Evolutionary conservation across 2,113 vertebrate species (phyloP).

Genomic region (Zosterops borbonicus): DNA sequence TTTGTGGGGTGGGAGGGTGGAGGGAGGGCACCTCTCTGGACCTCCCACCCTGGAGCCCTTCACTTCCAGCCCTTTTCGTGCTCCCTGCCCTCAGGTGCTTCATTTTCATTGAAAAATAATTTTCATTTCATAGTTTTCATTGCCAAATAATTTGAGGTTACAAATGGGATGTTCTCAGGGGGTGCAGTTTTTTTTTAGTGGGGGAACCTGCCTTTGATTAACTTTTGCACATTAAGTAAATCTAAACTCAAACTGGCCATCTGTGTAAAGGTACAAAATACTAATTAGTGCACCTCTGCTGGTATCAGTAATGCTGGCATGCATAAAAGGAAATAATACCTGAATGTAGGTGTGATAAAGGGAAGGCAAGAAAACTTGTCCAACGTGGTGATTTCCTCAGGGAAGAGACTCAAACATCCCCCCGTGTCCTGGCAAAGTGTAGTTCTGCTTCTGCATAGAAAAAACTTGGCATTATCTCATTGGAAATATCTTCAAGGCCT

Average conservation of each 20-base stretch:
- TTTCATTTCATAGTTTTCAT: no score
- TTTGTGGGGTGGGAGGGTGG: slow-evolving; percentile 18
- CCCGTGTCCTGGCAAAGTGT: not conserved
- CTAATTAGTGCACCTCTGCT: not conserved
- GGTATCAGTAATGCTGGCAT: not conserved
- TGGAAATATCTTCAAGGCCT: slow-evolving; percentile 18
- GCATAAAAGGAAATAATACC: not conserved
- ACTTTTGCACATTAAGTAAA: not conserved
- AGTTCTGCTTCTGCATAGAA: not conserved
- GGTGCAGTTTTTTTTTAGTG: not conserved
- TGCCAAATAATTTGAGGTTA: slow-evolving; percentile 1
- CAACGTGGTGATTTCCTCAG: not conserved
- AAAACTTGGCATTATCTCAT: slow-evolving; percentile 41
- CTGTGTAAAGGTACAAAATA: not conserved
- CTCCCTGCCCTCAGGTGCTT: not conserved
- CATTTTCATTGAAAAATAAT: not conserved
- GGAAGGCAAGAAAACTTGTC: not conserved
- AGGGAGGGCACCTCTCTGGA: not conserved
- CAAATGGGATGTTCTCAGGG: not conserved
- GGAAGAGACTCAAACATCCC: not conserved
- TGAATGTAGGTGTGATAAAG: not conserved
- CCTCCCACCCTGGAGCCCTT: not conserved
- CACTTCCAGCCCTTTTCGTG: not conserved
- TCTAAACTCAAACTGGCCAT: not conserved
- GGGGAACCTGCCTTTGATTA: not conserved